Percentiles rank a stretch among this genome's conserved stretches.
phyloP scores from a whole-genome alignment of 2,888 invertebrate genomes.

The Drosophila ezoana region DNA sequence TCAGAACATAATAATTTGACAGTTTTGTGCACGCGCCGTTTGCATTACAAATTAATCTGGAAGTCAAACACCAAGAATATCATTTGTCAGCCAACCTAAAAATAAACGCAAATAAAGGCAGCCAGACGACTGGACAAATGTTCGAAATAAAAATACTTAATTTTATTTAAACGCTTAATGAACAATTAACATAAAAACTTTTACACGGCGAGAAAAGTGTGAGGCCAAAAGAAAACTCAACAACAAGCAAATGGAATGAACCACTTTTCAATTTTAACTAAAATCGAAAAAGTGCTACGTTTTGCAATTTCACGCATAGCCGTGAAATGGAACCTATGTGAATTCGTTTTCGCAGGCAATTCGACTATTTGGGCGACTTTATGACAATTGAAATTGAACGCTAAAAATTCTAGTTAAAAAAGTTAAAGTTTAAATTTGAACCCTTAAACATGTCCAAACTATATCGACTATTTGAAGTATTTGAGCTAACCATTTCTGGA shows the following conservation, averaged over 20 bases:
- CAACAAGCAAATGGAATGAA: background rate
- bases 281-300: background rate
- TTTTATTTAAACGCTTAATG: conserved; percentile 60
- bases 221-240: too few species aligned
- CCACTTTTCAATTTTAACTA: background rate
- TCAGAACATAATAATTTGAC: conserved; percentile 6
- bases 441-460: too few species aligned
- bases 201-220: conserved; percentile 20
- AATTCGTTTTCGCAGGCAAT: too few species aligned
- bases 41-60: conserved; percentile 26
- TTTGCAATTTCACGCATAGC: too few species aligned
- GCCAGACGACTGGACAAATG: conserved; percentile 37
- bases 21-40: conserved; percentile 7
- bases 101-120: conserved; percentile 56
- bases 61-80: conserved; percentile 19
- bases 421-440: too few species aligned
- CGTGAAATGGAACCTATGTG: too few species aligned
- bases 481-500: too few species aligned
- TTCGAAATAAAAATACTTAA: conserved; percentile 45
- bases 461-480: too few species aligned
- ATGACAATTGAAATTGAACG: too few species aligned
- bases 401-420: too few species aligned
- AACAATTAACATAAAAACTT: conserved; percentile 65
- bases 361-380: too few species aligned
- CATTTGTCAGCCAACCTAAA: conserved; percentile 50